These are phyloP conservation scores for Pemphredon lugubris DNA, from an alignment of 2,888 invertebrate genomes.

Conservation along the genomic window DNA sequence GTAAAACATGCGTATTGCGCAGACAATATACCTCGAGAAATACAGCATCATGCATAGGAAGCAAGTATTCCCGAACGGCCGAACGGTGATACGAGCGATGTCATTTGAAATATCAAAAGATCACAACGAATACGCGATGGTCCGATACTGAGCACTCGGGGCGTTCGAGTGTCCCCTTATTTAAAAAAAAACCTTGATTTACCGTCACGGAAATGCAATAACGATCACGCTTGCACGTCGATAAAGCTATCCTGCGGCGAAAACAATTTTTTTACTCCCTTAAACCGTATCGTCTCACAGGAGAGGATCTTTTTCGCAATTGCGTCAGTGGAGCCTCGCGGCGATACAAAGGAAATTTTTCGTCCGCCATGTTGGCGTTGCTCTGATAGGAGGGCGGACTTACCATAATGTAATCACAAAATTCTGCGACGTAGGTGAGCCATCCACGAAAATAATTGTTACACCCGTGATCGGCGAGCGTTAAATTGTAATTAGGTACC, in stretches of 20 bases:
- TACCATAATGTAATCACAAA: slow-evolving; percentile 87
- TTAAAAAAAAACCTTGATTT: slow-evolving; percentile 45
- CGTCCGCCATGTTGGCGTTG: slow-evolving; percentile 82
- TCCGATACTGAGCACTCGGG: slow-evolving; percentile 41
- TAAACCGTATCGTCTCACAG: slow-evolving; percentile 7
- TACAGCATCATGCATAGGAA: slow-evolving; percentile 18
- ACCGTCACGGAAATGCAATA: slow-evolving; percentile 31
- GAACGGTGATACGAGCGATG: slow-evolving; percentile 35
- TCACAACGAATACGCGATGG: slow-evolving; percentile 51
- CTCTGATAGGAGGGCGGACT: slow-evolving; percentile 81
- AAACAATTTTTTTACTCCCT: slow-evolving; percentile 16
- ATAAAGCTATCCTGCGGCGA: background rate
- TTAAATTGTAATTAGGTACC: slow-evolving; percentile 82
- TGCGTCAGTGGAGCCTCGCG: slow-evolving; percentile 62
- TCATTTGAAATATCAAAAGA: slow-evolving; percentile 55
- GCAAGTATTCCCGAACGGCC: slow-evolving; percentile 28
- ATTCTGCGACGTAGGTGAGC: slow-evolving; percentile 83
- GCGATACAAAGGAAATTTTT: slow-evolving; percentile 70
- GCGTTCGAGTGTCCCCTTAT: slow-evolving; percentile 53
- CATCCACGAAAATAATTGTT: slow-evolving; percentile 83
- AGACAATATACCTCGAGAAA: slow-evolving; percentile 44
- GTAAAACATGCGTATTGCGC: slow-evolving; percentile 48
- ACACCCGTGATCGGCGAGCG: slow-evolving; percentile 80
- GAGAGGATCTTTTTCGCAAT: slow-evolving; percentile 53
- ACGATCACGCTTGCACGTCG: background rate